These are phyloP conservation scores for Trichechus manatus DNA, from an alignment of 2,113 vertebrate genomes.

Conservation along the genomic window DNA sequence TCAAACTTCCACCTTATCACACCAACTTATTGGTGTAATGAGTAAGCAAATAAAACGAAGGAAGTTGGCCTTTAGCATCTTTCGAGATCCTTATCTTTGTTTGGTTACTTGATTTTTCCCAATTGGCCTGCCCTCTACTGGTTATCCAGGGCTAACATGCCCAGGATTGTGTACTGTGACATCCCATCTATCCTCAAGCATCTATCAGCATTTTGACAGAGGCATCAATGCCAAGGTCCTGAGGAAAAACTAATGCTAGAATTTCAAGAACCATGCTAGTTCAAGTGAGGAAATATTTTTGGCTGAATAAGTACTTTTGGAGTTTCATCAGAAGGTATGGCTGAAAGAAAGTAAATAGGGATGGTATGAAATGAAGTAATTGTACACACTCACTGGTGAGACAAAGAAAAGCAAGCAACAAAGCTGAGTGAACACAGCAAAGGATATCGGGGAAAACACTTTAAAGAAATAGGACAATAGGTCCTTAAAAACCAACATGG, in stretches of 20 bases:
- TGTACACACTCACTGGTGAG: neutral
- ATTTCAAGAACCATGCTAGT: neutral
- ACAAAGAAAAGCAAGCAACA: conserved; percentile 12
- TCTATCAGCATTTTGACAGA: neutral
- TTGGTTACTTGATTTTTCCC: neutral
- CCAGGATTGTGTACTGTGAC: neutral
- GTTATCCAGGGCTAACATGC: neutral
- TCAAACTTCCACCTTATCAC: neutral
- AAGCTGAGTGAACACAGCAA: neutral
- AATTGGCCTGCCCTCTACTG: neutral
- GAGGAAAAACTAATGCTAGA: neutral
- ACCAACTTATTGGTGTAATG: neutral
- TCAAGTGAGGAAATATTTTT: neutral
- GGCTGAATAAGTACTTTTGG: neutral
- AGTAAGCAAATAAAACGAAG: neutral
- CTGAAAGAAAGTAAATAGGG: neutral
- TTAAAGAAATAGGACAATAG: neutral
- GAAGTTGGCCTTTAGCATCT: neutral
- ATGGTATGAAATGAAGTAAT: conserved; percentile 13
- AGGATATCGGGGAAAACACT: neutral
- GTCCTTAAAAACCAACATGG: neutral
- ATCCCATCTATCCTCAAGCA: neutral
- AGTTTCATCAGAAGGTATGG: neutral
- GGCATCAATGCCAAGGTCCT: neutral
- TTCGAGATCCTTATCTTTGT: neutral